A percentile compares a stretch with the other conserved stretches of the same genome.
Evolutionary conservation across 2,113 vertebrate species (phyloP).

Genomic region (Heterotis niloticus): DNA sequence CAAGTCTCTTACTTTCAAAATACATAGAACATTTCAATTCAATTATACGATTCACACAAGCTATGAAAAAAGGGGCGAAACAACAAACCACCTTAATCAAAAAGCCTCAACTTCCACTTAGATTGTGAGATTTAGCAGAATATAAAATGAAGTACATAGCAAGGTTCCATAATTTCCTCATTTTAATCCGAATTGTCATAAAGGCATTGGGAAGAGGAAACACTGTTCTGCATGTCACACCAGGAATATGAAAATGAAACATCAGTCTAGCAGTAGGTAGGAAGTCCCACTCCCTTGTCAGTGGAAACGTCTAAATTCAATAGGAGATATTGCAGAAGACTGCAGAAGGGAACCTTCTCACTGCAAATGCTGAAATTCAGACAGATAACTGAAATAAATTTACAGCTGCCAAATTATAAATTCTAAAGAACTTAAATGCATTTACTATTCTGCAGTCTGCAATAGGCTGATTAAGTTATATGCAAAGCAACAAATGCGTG

Average conservation of each 20-base stretch:
- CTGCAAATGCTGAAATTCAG: neutral
- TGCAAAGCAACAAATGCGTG: too few species aligned
- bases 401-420: too few species aligned
- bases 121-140: neutral
- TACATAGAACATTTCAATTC: neutral
- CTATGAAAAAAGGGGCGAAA: neutral
- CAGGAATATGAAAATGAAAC: neutral
- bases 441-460: too few species aligned
- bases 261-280: neutral
- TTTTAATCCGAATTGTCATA: constrained; percentile 6
- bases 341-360: neutral
- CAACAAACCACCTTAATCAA: neutral
- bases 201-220: neutral
- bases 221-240: neutral
- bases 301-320: neutral
- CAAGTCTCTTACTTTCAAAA: neutral
- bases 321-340: neutral
- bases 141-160: neutral
- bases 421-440: too few species aligned
- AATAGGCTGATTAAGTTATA: too few species aligned
- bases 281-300: neutral
- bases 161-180: neutral
- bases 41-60: neutral
- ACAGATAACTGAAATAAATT: too few species aligned
- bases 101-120: neutral